Percentiles rank a stretch among this genome's conserved stretches.
phyloP scores from a whole-genome alignment of 2,888 invertebrate genomes.

The Phasia obesa region DNA sequence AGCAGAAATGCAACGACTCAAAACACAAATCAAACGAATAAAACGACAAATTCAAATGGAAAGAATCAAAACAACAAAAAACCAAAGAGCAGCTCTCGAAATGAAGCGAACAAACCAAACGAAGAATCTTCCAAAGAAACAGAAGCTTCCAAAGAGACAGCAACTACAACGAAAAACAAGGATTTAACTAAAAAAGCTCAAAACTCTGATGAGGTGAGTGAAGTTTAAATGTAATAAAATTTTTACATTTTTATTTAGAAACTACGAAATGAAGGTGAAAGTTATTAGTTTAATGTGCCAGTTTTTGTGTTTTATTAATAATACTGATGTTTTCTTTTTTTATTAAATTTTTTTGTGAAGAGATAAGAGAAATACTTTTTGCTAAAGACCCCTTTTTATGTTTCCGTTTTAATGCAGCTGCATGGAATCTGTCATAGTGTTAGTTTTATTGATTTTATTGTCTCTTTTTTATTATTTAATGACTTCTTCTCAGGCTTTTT shows the following conservation, averaged over 20 bases:
- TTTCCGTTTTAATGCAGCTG: background rate
- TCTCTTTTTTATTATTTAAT: background rate
- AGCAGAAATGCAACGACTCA: slow-evolving; percentile 77
- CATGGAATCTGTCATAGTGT: slow-evolving; percentile 1
- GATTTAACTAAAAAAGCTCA: slow-evolving; percentile 74
- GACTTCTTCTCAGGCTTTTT: slow-evolving; percentile 14
- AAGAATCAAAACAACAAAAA: slow-evolving; percentile 67
- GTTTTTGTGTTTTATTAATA: background rate
- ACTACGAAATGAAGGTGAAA: slow-evolving; percentile 20
- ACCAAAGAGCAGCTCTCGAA: slow-evolving; percentile 76
- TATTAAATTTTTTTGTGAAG: too few relatives aligned
- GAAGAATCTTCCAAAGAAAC: slow-evolving; percentile 65
- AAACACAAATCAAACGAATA: slow-evolving; percentile 75
- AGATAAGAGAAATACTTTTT: too few relatives aligned
- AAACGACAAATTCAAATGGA: slow-evolving; percentile 72
- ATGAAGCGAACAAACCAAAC: slow-evolving; percentile 71
- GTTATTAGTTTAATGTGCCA: slow-evolving; percentile 9
- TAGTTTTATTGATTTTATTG: background rate
- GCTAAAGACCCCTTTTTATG: too few relatives aligned
- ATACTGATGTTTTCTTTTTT: background rate
- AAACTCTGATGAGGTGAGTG: slow-evolving; percentile 81
- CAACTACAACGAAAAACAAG: slow-evolving; percentile 43
- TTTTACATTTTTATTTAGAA: background rate
- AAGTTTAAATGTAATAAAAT: background rate
- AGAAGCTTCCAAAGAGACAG: slow-evolving; percentile 51